Evolutionary conservation across 2,888 invertebrate genomes (phyloP).

Genomic region (Machimus atricapillus): DNA sequence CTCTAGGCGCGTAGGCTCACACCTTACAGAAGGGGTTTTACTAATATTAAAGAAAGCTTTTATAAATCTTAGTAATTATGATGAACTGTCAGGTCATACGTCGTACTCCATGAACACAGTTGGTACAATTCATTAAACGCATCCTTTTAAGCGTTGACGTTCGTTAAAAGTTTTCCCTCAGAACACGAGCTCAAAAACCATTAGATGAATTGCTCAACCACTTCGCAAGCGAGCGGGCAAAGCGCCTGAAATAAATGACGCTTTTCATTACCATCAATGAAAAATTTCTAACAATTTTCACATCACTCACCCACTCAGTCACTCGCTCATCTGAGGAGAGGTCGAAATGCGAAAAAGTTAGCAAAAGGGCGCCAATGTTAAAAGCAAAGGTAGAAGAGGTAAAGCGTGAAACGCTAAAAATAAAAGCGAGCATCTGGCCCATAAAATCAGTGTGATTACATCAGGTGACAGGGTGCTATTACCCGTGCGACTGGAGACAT

Average conservation of each 20-base stretch:
- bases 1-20: background rate
- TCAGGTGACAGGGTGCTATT: conserved; percentile 33
- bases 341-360: background rate
- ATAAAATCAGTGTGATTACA: conserved; percentile 29
- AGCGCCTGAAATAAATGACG: background rate
- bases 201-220: background rate
- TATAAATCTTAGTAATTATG: background rate
- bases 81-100: background rate
- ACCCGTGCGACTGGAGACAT: conserved; percentile 18
- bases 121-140: background rate
- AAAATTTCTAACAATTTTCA: conserved; percentile 28
- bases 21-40: background rate
- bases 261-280: conserved; percentile 14
- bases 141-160: background rate
- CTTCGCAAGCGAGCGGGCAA: background rate
- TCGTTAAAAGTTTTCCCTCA: background rate
- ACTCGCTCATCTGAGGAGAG: background rate
- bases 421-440: conserved; percentile 21
- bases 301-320: background rate
- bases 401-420: background rate
- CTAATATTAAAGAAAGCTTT: background rate
- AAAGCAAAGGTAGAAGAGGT: background rate
- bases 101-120: background rate
- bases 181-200: background rate
- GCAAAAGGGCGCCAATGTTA: background rate